Conservation (phyloP, 2,797 vertebrate species). For the Sebastiscus albofasciatus region DNA sequence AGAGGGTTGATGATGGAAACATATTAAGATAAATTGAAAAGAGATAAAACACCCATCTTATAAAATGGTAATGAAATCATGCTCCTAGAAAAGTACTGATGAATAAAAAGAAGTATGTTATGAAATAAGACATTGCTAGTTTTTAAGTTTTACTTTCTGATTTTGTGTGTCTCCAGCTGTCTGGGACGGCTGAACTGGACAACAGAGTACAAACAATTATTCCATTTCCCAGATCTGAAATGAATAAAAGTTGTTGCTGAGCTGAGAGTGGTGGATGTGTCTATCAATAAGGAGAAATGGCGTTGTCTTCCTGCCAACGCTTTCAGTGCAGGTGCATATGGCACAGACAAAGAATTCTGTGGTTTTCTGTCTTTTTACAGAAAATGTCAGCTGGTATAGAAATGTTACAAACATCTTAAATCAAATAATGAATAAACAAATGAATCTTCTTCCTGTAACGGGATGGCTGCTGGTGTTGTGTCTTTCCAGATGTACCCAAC, state of each 20-base stretch:
- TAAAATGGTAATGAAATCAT: constrained; percentile 44
- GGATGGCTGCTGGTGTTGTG: constrained; percentile 2
- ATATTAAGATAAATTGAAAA: background rate
- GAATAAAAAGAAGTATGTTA: background rate
- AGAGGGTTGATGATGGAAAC: background rate
- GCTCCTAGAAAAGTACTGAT: constrained; percentile 53
- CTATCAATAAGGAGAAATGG: background rate
- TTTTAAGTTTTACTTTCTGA: too few species aligned
- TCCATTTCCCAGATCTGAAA: background rate
- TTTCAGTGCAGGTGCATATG: constrained; percentile 63
- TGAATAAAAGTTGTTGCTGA: fast-evolving
- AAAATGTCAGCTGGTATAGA: background rate
- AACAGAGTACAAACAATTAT: background rate
- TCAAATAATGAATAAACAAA: background rate
- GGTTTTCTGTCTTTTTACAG: fast-evolving
- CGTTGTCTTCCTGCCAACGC: constrained; percentile 10
- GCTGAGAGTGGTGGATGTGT: constrained; percentile 31
- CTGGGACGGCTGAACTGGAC: too few species aligned
- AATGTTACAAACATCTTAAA: background rate
- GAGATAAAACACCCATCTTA: background rate
- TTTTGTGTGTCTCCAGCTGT: too few species aligned
- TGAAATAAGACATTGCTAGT: background rate
- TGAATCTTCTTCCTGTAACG: background rate
- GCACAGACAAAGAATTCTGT: constrained; percentile 33
- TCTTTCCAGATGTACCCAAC: constrained; percentile 64